These are phyloP conservation scores for Sitobion miscanthi DNA, from an alignment of 1,140 invertebrate species.

Conservation along the genomic window DNA sequence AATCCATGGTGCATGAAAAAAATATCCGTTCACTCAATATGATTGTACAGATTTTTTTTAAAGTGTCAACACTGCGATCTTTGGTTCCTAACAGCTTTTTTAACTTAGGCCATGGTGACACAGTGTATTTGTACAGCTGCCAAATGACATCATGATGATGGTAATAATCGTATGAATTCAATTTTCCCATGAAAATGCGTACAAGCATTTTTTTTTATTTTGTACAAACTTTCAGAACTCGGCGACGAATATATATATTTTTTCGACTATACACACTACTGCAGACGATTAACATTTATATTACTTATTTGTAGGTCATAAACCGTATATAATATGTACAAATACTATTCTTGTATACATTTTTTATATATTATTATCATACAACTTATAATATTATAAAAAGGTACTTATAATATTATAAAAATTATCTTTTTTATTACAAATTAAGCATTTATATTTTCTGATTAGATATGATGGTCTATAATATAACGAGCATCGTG, in stretches of 20 bases:
- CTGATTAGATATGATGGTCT: no score
- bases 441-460: neutral
- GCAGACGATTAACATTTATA: neutral
- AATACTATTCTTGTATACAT: neutral
- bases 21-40: neutral
- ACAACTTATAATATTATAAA: neutral
- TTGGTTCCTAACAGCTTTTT: neutral
- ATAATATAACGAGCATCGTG: neutral
- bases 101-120: neutral
- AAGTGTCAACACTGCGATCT: neutral
- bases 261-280: neutral
- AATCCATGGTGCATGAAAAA: neutral
- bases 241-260: neutral
- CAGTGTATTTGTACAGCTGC: neutral
- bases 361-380: neutral
- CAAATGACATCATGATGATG: neutral
- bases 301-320: conserved; percentile 4
- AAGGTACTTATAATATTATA: neutral
- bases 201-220: neutral
- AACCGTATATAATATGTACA: neutral
- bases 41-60: neutral
- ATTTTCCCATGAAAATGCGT: neutral
- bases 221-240: neutral
- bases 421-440: neutral
- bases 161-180: neutral